These are phyloP conservation scores for Myripristis murdjan DNA, from an alignment of 2,797 vertebrate species.

Conservation along the genomic window DNA sequence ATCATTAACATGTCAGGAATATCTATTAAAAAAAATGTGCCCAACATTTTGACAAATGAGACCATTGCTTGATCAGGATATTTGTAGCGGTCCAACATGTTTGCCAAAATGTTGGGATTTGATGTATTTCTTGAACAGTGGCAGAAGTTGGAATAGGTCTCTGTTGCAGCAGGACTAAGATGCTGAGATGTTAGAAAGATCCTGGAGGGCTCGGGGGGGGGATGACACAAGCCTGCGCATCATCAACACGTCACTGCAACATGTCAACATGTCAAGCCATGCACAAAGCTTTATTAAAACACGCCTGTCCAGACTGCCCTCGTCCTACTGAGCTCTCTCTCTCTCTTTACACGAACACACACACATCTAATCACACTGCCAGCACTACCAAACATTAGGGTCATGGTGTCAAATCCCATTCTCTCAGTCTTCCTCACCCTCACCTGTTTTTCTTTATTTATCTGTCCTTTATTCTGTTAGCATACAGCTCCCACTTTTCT, in stretches of 20 bases:
- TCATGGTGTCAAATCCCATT: slow-evolving; percentile 39
- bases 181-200: slow-evolving; percentile 59
- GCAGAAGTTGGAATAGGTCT: neutral
- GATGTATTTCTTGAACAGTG: slow-evolving; percentile 1
- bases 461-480: neutral
- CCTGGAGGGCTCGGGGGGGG: slow-evolving; percentile 31
- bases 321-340: slow-evolving; percentile 32
- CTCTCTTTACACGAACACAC: slow-evolving; percentile 5
- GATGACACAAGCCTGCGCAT: slow-evolving; percentile 63
- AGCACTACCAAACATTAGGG: slow-evolving; percentile 23
- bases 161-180: slow-evolving; percentile 58
- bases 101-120: slow-evolving; percentile 5
- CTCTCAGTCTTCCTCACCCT: slow-evolving; percentile 8
- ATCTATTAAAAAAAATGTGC: no score
- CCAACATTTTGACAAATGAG: no score
- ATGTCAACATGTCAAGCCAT: slow-evolving; percentile 61
- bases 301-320: slow-evolving; percentile 38
- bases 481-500: neutral
- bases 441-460: slow-evolving; percentile 18
- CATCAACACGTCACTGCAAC: slow-evolving; percentile 66
- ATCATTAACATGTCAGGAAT: slow-evolving; percentile 43
- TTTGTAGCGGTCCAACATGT: no score
- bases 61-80: no score
- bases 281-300: slow-evolving; percentile 69
- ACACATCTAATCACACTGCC: slow-evolving; percentile 31